A percentile compares a stretch with the other conserved stretches of the same genome.
phyloP scores from a whole-genome alignment of 1,140 invertebrate species.

The Polypedilum vanderplanki region DNA sequence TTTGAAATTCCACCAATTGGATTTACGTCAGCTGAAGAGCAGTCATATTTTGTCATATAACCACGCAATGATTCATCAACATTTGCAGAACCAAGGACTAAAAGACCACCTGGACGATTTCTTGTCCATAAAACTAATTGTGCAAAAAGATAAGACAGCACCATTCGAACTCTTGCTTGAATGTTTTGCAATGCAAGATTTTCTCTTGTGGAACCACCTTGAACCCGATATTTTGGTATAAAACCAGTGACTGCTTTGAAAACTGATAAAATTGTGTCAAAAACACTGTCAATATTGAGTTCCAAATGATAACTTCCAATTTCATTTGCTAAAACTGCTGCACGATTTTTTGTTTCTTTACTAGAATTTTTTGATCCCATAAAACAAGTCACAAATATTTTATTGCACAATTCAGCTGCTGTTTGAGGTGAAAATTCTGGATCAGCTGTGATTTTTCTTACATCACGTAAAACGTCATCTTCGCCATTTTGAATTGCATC shows the following conservation, averaged over 20 bases:
- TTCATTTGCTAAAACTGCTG: slow-evolving; percentile 63
- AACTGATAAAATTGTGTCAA: slow-evolving; percentile 76
- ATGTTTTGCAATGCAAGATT: slow-evolving; percentile 95
- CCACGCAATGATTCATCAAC: slow-evolving; percentile 95
- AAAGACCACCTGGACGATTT: slow-evolving; percentile 78
- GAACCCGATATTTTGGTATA: slow-evolving; percentile 69
- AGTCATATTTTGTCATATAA: slow-evolving; percentile 99
- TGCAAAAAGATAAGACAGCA: slow-evolving; percentile 91
- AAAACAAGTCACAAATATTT: slow-evolving; percentile 90
- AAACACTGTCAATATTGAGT: slow-evolving; percentile 77
- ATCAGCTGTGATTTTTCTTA: slow-evolving; percentile 79
- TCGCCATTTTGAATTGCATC: slow-evolving; percentile 71
- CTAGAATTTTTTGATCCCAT: slow-evolving; percentile 97
- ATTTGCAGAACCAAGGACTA: slow-evolving; percentile 94
- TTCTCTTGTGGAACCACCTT: slow-evolving; percentile 81
- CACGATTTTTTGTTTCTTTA: slow-evolving; percentile 73
- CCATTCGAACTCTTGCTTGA: slow-evolving; percentile 91
- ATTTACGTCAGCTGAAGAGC: slow-evolving; percentile 97
- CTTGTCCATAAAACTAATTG: slow-evolving; percentile 88
- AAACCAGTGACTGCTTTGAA: slow-evolving; percentile 74
- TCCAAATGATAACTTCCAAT: slow-evolving; percentile 83
- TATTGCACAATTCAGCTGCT: slow-evolving; percentile 77
- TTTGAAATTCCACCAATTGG: slow-evolving; percentile 98
- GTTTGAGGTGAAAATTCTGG: slow-evolving; percentile 72
- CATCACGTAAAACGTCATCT: slow-evolving; percentile 73